Conservation (phyloP, 2,888 invertebrate genomes). For the Aleiodes alternator region DNA sequence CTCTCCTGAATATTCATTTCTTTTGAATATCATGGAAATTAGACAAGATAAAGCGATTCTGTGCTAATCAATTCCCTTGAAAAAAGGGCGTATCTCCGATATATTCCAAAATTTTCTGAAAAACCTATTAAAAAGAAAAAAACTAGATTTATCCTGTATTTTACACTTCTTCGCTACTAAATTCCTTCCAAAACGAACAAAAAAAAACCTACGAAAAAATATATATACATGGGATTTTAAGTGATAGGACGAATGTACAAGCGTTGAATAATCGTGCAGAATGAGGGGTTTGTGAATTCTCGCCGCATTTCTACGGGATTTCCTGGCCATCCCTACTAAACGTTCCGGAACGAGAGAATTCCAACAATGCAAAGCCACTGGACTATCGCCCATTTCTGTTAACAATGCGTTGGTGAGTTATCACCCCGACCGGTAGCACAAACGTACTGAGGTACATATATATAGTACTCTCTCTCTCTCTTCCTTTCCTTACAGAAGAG, state of each 20-base stretch:
- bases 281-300: conserved; percentile 42
- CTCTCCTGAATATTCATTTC: no score
- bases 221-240: background rate
- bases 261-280: conserved; percentile 50
- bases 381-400: conserved; percentile 57
- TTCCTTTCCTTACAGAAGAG: background rate
- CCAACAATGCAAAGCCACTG: conserved; percentile 54
- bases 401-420: conserved; percentile 58
- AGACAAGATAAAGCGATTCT: no score
- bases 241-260: background rate
- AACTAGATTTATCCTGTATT: background rate
- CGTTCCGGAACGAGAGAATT: conserved; percentile 53
- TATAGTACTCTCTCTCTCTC: background rate
- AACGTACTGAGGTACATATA: background rate
- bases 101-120: no score
- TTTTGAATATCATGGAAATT: no score
- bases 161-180: no score
- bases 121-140: background rate
- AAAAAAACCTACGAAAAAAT: background rate
- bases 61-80: no score
- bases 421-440: conserved; percentile 49
- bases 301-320: conserved; percentile 54
- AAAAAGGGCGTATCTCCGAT: no score
- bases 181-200: no score
- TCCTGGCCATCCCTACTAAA: conserved; percentile 52